A percentile compares a stretch with the other conserved stretches of the same genome.
Conservation (phyloP, 2,113 vertebrate species). For the Mandrillus leucophaeus region DNA sequence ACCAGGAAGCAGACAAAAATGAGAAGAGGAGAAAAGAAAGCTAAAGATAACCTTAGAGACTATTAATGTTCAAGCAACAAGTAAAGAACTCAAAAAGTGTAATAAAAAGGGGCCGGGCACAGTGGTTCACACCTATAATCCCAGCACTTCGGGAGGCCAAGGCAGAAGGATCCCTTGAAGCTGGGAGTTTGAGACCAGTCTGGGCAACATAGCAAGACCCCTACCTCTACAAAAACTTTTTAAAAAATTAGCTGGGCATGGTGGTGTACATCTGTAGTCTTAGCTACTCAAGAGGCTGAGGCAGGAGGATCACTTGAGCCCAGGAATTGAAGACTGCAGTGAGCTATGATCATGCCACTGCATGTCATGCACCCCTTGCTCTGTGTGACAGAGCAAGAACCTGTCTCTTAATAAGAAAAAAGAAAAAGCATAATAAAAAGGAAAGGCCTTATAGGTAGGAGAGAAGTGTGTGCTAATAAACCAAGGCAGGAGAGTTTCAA, state of each 20-base stretch:
- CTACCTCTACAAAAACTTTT: no score
- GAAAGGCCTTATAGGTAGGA: not conserved
- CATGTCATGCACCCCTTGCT: no score
- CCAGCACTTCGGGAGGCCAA: no score
- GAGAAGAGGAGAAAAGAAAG: not conserved
- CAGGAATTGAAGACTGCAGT: no score
- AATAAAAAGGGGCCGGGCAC: not conserved
- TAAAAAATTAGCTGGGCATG: no score
- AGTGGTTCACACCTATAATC: not conserved
- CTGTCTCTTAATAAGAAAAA: not conserved
- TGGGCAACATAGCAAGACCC: no score
- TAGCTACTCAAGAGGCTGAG: no score
- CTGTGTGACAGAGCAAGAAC: not conserved
- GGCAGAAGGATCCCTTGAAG: no score
- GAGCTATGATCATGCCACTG: no score
- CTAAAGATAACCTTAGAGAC: not conserved
- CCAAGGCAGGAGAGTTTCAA: constrained; percentile 20
- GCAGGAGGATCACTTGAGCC: no score
- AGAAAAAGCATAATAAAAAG: not conserved
- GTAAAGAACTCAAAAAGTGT: not conserved
- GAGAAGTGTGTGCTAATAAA: not conserved
- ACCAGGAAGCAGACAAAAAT: not conserved
- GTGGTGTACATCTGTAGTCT: no score
- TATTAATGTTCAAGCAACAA: not conserved
- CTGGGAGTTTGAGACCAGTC: no score